Evolutionary conservation across 2,888 invertebrate genomes (phyloP), one percentile per base, ranked within the genome.

Genomic region (Pseudeuparius sepicola): DNA sequence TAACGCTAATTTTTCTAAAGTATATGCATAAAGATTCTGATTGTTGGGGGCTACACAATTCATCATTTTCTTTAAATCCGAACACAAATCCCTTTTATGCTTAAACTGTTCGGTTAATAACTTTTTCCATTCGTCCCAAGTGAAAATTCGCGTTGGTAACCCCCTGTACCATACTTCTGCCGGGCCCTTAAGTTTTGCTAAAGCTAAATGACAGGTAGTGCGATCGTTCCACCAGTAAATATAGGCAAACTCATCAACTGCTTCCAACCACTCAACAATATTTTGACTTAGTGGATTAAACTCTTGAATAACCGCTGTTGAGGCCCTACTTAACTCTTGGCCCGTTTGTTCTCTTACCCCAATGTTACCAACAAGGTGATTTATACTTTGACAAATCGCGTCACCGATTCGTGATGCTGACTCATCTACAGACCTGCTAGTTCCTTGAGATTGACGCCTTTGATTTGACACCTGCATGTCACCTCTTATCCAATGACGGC

Each of bases 91-190:
- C 9, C 27, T 20, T 34, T 41, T 37, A 1, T 30, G 28, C 16
- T 37, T 31, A 36, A 42, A 42, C 20, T 38, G 33, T 18, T 41
- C 29, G 2, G 5, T 7, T n/a, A 43, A 30, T 31, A 42, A 23
- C 3, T 25, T 7, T 32, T 36, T 37, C 43, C 43, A 43, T 14
- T 43, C 41, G 7, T 18, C 3, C 41, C 36, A 41, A 6, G 30
- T 26, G 33, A 43, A 41, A 9, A 41, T 23, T 2, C 36, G 34
- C 10, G 38, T 41, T 2, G 40, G 35, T 11, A 43, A 26, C 7
- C 38, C 33, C 2, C 33, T 31, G 36, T 41, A 43, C 39, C 43
- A 41, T 11, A 27, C 31, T 7, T 43, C 31, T 5, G 39, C 41
- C 2, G 41, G 34, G 7, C 39, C 41, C 6, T 34, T 27, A 5